Conservation (phyloP, 2,113 vertebrate species). For the Lanius ludovicianus region DNA sequence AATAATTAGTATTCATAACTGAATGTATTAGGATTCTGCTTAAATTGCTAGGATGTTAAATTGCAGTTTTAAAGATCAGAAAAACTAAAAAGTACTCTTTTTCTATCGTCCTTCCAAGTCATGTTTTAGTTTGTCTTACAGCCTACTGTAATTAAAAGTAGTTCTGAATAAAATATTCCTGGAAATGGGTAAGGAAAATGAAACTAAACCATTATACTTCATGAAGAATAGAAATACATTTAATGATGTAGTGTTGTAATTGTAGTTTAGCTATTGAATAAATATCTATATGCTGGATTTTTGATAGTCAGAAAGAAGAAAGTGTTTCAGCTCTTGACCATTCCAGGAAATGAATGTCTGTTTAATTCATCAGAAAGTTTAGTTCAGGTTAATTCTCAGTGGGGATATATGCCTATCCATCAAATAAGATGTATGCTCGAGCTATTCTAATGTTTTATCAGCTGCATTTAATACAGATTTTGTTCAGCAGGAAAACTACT, state of each 20-base stretch:
- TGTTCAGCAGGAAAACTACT: conserved; percentile 72
- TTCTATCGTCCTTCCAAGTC: neutral
- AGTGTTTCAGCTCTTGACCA: neutral
- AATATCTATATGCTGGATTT: conserved; percentile 54
- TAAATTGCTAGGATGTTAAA: neutral
- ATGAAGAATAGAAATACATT: neutral
- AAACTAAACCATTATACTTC: neutral
- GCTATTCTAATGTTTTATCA: conserved; percentile 71
- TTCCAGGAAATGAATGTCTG: conserved; percentile 73
- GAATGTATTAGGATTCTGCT: neutral
- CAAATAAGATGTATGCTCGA: conserved; percentile 68
- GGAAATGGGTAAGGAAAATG: neutral
- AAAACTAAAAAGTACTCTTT: neutral
- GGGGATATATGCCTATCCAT: conserved; percentile 73
- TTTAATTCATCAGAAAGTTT: conserved; percentile 76
- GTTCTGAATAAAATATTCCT: neutral
- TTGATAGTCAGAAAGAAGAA: neutral
- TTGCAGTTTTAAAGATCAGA: neutral
- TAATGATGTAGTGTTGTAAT: neutral
- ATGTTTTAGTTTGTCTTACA: neutral
- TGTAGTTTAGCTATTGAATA: conserved; percentile 26
- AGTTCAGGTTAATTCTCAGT: conserved; percentile 67
- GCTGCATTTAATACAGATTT: conserved; percentile 66
- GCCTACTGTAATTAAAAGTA: neutral
- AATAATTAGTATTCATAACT: neutral